Evolutionary conservation across 2,113 vertebrate genomes (phyloP), one percentile per base, ranked within the genome.

Genomic region (Neofelis nebulosa): DNA sequence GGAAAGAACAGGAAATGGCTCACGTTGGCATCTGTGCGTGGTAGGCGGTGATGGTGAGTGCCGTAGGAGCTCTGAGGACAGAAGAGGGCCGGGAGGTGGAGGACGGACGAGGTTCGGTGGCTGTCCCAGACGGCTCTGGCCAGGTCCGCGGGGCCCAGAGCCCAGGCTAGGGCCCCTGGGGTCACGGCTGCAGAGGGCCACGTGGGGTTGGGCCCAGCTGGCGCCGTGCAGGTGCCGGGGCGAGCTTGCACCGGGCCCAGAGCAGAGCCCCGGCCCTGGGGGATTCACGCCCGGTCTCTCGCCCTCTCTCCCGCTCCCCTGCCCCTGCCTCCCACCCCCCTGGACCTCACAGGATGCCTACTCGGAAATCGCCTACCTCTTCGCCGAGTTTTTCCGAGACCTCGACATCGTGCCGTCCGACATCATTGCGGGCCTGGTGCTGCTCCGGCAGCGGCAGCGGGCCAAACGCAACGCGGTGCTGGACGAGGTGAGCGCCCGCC

Each of bases 281-380:
- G 61, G 79, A 31, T 65, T 98, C 93, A 97, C 8, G 4, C 87
- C 79, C 0, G 3, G 61, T 33, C 38, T 97, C 92, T 38, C 19
- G 6, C 91, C 74, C 45, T 97, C 48, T 86, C 94, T 92, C 90
- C 71, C 78, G 31, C 86, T 23, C 93, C 90, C 79, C 97, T 74
- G 84, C 29, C 95, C 3, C 65, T 10, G 38, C 92, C 94, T 55
- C 50, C 65, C 11, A 14, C 96, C 69, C 90, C 55, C 76, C 61
- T 23, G 98, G 95, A 0, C 97, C 98, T 93, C 65, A 4, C 98
- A 99, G 99, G 99, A 99, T 3, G 99, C 99, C 21, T 99, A 99
- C 98, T 99, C 99, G 0, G 99, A 99, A 98, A 99, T 99, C n/a
- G 99, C 99, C 96, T 99, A 99, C 99, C 99, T 99, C 97, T 99